Percentiles rank a stretch among this genome's conserved stretches.
Evolutionary conservation across 2,888 invertebrate genomes (phyloP).

Genomic region (Acronicta psi): DNA sequence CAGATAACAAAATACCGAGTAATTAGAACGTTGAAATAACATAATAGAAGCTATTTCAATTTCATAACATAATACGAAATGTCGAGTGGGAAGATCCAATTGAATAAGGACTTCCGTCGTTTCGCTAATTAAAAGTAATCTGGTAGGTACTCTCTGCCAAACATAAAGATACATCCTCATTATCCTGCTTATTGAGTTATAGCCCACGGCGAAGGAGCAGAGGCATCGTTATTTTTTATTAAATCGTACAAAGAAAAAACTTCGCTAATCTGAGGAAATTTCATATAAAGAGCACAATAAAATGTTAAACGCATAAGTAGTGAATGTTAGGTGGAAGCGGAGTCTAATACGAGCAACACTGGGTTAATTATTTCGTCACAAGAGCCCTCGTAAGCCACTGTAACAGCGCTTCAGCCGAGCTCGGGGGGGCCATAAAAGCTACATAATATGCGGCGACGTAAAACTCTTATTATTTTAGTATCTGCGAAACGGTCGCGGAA

Average conservation of each 20-base stretch:
- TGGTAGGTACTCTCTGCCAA: slow-evolving; percentile 47
- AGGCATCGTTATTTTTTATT: slow-evolving; percentile 52
- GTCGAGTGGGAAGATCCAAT: slow-evolving; percentile 32
- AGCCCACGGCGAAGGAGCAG: slow-evolving; percentile 51
- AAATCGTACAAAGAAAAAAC: slow-evolving; percentile 39
- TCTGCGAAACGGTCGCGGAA: slow-evolving; percentile 86
- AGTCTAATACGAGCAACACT: slow-evolving; percentile 81
- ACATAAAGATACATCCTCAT: slow-evolving; percentile 59
- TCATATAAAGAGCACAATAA: slow-evolving; percentile 64
- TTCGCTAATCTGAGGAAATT: slow-evolving; percentile 50
- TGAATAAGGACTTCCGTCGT: slow-evolving; percentile 52
- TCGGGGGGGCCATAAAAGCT: slow-evolving; percentile 83
- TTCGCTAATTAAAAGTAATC: slow-evolving; percentile 60
- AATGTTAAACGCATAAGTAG: slow-evolving; percentile 71
- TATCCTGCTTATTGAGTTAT: slow-evolving; percentile 57
- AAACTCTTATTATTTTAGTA: slow-evolving; percentile 89
- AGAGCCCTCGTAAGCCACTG: slow-evolving; percentile 86
- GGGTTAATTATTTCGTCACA: slow-evolving; percentile 87
- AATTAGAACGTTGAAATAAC: slow-evolving; percentile 38
- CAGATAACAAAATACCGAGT: slow-evolving; percentile 21
- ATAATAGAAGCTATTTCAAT: slow-evolving; percentile 36
- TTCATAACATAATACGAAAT: slow-evolving; percentile 38
- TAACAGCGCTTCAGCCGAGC: slow-evolving; percentile 84
- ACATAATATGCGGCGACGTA: slow-evolving; percentile 87
- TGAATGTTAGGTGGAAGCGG: slow-evolving; percentile 70